Percentiles rank a stretch among this genome's conserved stretches.
phyloP scores from a whole-genome alignment of 2,113 vertebrate genomes.

The Marmota flaviventris region DNA sequence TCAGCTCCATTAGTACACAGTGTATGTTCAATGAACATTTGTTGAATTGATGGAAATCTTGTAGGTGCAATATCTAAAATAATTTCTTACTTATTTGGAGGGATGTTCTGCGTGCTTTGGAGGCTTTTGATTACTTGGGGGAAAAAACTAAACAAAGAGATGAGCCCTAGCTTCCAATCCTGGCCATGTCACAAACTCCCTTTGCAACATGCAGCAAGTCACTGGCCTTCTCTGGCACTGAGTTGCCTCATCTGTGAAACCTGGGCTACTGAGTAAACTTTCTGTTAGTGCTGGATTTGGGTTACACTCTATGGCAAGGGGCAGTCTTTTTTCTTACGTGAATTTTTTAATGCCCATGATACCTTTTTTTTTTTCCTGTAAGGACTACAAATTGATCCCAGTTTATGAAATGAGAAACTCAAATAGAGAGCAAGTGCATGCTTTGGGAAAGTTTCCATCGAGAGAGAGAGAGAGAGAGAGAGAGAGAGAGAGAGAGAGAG shows the following conservation, averaged over 20 bases:
- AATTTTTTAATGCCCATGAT: neutral
- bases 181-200: slow-evolving; percentile 39
- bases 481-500: neutral
- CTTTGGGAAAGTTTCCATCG: slow-evolving; percentile 4
- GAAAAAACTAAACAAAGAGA: slow-evolving; percentile 35
- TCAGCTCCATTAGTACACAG: slow-evolving; percentile 4
- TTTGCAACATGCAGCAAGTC: slow-evolving; percentile 15
- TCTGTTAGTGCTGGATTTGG: neutral
- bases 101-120: slow-evolving; percentile 26
- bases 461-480: neutral
- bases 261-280: neutral
- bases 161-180: neutral
- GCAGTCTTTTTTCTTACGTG: neutral
- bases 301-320: neutral
- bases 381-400: neutral
- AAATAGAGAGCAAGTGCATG: neutral
- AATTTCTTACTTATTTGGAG: slow-evolving; percentile 38
- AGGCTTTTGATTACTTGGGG: slow-evolving; percentile 22
- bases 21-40: slow-evolving; percentile 28
- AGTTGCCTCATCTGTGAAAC: slow-evolving; percentile 1
- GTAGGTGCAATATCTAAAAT: slow-evolving; percentile 30
- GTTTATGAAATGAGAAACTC: slow-evolving; percentile 50
- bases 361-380: neutral
- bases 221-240: neutral
- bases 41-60: slow-evolving; percentile 46